A percentile compares a stretch with the other conserved stretches of the same genome.
Evolutionary conservation across 2,113 vertebrate species (phyloP).

Genomic region (Trematocara stigmaticum): DNA sequence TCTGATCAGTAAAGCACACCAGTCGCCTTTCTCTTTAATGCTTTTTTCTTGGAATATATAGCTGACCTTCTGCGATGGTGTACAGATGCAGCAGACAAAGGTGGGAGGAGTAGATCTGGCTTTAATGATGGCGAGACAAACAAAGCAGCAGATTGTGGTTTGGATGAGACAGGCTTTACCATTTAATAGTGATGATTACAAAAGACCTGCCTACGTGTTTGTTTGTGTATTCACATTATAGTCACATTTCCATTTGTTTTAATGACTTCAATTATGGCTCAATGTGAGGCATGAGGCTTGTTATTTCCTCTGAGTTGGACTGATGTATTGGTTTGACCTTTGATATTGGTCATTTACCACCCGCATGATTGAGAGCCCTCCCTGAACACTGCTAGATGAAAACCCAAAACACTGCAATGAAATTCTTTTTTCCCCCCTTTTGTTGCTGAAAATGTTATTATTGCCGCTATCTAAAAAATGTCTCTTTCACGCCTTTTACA

Average conservation of each 20-base stretch:
- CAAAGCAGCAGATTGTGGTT: background rate
- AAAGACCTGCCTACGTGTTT: conserved; percentile 10
- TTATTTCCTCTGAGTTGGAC: conserved; percentile 26
- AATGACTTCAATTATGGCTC: conserved; percentile 12
- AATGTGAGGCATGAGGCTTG: conserved; percentile 22
- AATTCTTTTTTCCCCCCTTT: background rate
- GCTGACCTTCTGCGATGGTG: background rate
- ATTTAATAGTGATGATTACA: background rate
- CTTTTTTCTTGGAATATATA: background rate
- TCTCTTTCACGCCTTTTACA: background rate
- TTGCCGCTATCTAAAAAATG: background rate
- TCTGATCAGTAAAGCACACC: background rate
- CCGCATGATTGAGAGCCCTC: conserved; percentile 28
- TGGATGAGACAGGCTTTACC: background rate
- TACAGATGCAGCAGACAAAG: background rate
- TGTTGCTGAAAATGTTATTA: background rate
- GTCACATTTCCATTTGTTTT: conserved; percentile 23
- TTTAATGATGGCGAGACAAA: background rate
- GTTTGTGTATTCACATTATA: conserved; percentile 17
- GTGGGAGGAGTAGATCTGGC: background rate
- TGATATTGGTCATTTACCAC: conserved; percentile 39
- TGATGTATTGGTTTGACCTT: conserved; percentile 60
- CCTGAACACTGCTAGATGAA: background rate
- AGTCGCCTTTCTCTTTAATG: background rate
- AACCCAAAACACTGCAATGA: background rate